Evolutionary conservation across 2,888 invertebrate species (phyloP), one percentile per base, ranked within the genome.

Genomic region (Tortricodes alternella): DNA sequence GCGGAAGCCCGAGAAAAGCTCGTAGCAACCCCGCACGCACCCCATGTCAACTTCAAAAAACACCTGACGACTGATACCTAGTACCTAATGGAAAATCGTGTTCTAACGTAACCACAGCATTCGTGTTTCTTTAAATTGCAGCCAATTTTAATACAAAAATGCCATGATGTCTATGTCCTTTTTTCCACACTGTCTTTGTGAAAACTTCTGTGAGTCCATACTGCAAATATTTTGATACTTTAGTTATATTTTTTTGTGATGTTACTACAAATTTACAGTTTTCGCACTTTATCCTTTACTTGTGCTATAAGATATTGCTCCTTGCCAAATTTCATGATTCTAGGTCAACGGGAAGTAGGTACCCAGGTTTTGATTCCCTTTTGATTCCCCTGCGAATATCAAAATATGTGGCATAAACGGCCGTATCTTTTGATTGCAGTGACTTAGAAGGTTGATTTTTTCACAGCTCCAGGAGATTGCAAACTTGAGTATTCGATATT

Each of bases 101-200:
- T 64, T 63, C 59, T 58, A 61, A 58, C 60, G 29, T 62, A 52
- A 51, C 64, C 59, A 38, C 61, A 63, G 57, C 53, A 55, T 68
- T 73, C 67, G 70, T 67, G 69, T 66, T 69, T 63, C 66, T 67
- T 70, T 67, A 70, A 67, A 66, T 63, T 63, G 61, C 64, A 63
- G 62, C 68, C 61, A 62, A 59, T 63, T 65, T 66, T 67, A 67
- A 68, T 66, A 64, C 64, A 53, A 58, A 58, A 62, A 63, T 55
- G 52, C 52, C 46, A 24, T 43, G 35, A 43, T 43, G 16, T 35
- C 15, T 44, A 21, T 49, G 46, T 46, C 50, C 29, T 56, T 29
- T 44, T 29, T 19, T 2, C 15, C 16, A 50, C 49, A 27, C 44
- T 41, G 35, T 32, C 41, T 46, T 37, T 37, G n/a, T 38, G 21